Conservation (phyloP, 2,797 vertebrate species). For the Meriones psammophilus region DNA sequence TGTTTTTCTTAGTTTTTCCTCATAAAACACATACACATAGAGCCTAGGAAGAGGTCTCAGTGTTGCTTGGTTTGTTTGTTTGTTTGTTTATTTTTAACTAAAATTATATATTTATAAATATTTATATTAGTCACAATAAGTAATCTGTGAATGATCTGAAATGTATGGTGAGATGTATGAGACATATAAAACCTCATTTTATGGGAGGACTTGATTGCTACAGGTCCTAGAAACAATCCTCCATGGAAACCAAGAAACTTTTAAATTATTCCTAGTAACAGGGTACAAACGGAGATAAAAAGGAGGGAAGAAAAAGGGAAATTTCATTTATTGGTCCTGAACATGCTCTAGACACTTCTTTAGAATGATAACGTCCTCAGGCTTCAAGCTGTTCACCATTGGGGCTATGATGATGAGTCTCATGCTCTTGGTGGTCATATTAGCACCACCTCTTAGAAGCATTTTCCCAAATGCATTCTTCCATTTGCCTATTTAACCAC, state of each 20-base stretch:
- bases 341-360: not conserved
- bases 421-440: not conserved
- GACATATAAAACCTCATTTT: not conserved
- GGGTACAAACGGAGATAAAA: not conserved
- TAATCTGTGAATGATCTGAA: not conserved
- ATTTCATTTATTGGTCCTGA: not conserved
- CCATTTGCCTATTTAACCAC: not conserved
- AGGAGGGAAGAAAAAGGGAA: not conserved
- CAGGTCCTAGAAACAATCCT: not conserved
- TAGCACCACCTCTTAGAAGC: fast-evolving
- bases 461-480: not conserved
- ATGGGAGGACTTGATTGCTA: not conserved
- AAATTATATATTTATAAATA: not conserved
- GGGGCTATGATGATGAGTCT: not conserved
- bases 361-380: not conserved
- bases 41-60: not conserved
- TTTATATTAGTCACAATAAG: not conserved
- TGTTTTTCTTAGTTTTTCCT: not conserved
- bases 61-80: not conserved
- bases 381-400: not conserved
- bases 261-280: not conserved
- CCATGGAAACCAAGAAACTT: not conserved
- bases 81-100: not conserved
- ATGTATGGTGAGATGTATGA: not conserved
- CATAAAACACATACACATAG: not conserved